phyloP scores from a whole-genome alignment of 2,797 vertebrate species.

The Diplodus puntazzo region DNA sequence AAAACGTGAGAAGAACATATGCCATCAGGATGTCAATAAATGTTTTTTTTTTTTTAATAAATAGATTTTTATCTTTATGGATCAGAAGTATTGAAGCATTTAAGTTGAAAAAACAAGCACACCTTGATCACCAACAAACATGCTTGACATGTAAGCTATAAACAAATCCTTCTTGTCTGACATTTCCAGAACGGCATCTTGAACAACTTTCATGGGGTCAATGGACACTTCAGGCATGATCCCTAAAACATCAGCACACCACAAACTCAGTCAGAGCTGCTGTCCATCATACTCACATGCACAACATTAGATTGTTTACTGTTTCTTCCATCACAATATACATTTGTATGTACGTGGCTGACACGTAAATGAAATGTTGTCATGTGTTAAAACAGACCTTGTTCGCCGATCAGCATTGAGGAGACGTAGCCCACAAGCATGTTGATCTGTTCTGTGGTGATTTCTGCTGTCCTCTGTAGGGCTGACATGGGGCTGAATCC shows the following conservation, averaged over 20 bases:
- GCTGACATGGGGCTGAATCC: conserved; percentile 74
- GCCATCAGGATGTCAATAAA: not conserved
- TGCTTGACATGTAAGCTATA: conserved; percentile 80
- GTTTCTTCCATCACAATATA: not conserved
- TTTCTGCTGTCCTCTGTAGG: conserved; percentile 69
- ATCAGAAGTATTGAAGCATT: not conserved
- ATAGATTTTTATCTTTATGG: not conserved
- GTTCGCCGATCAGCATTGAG: conserved; percentile 59
- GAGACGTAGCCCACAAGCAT: conserved; percentile 70
- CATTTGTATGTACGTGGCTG: not conserved
- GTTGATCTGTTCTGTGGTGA: conserved; percentile 72
- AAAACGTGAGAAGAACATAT: conserved; percentile 19
- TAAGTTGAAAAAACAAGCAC: not conserved
- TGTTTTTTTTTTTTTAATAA: not conserved
- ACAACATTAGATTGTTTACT: not conserved
- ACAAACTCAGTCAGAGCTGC: not conserved
- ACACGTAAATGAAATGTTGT: not conserved
- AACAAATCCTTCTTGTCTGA: conserved; percentile 82
- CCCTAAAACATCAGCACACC: conserved; percentile 58
- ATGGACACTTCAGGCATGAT: conserved; percentile 77
- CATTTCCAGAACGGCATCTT: conserved; percentile 81
- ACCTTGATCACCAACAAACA: conserved; percentile 83
- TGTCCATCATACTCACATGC: not conserved
- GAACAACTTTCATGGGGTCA: conserved; percentile 82
- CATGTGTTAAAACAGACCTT: conserved; percentile 67